Conservation (phyloP, 1,140 invertebrate genomes). For the Campodea augens region DNA sequence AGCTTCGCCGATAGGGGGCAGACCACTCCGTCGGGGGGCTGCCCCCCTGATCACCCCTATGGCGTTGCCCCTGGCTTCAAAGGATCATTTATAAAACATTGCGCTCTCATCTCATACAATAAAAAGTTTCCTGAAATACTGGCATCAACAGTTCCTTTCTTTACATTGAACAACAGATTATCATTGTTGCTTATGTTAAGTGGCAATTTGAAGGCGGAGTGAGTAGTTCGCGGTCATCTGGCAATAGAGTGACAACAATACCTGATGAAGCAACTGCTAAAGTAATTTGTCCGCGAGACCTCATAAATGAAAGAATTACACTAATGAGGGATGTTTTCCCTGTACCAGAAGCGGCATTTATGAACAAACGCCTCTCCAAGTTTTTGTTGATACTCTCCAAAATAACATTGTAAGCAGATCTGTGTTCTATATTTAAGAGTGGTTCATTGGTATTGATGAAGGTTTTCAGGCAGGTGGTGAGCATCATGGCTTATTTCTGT, state of each 20-base stretch:
- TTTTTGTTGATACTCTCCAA: slow-evolving; percentile 7
- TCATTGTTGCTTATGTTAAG: slow-evolving; percentile 17
- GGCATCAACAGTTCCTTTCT: slow-evolving; percentile 12
- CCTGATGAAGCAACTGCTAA: slow-evolving; percentile 30
- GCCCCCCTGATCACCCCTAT: no score
- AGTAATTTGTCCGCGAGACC: slow-evolving; percentile 17
- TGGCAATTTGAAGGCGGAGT: slow-evolving; percentile 29
- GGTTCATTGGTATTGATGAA: neutral
- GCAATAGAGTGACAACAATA: slow-evolving; percentile 30
- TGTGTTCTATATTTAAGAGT: neutral
- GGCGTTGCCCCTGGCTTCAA: slow-evolving; percentile 16
- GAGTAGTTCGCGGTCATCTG: slow-evolving; percentile 28
- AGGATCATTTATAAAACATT: slow-evolving; percentile 17
- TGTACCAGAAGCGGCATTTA: slow-evolving; percentile 13
- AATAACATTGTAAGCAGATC: slow-evolving; percentile 11
- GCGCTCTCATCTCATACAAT: slow-evolving; percentile 16
- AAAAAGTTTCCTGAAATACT: slow-evolving; percentile 18
- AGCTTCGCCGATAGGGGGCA: no score
- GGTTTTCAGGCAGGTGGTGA: neutral
- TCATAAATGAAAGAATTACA: slow-evolving; percentile 15
- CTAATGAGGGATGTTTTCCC: slow-evolving; percentile 17
- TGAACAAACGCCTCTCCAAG: slow-evolving; percentile 11
- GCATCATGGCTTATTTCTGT: neutral
- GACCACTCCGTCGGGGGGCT: no score
- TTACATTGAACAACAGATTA: slow-evolving; percentile 15